Evolutionary conservation across 2,888 invertebrate genomes (phyloP).

Genomic region (Ischnus inquisitorius): DNA sequence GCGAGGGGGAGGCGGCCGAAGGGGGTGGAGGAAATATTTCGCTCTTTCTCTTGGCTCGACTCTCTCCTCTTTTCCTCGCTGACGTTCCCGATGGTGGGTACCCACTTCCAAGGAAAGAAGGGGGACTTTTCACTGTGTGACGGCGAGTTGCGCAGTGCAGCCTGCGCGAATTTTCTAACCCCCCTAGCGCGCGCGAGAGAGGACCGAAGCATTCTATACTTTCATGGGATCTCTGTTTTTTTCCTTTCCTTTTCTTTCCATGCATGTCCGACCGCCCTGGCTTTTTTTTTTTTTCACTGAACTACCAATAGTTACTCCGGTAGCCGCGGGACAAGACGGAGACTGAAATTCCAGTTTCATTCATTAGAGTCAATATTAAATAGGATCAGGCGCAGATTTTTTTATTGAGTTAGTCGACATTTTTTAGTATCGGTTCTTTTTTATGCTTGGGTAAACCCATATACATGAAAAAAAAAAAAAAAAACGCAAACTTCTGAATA

Average conservation of each 20-base stretch:
- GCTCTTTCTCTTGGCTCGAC: slow-evolving; percentile 36
- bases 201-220: slow-evolving; percentile 57
- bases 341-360: background rate
- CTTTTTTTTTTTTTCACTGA: background rate
- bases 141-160: slow-evolving; percentile 82
- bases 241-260: slow-evolving; percentile 27
- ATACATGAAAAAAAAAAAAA: too few relatives aligned
- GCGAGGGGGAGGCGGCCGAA: slow-evolving; percentile 68
- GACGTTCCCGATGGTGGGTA: slow-evolving; percentile 60
- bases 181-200: slow-evolving; percentile 37
- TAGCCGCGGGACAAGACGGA: background rate
- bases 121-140: slow-evolving; percentile 48
- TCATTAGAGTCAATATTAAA: background rate
- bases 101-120: slow-evolving; percentile 60
- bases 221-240: slow-evolving; percentile 59
- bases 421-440: too few relatives aligned
- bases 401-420: too few relatives aligned
- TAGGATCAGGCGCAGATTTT: too few relatives aligned
- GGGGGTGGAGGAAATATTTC: slow-evolving; percentile 72
- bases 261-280: background rate
- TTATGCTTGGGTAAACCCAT: too few relatives aligned
- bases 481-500: too few relatives aligned
- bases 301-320: background rate
- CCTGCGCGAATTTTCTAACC: slow-evolving; percentile 77
- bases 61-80: slow-evolving; percentile 58